phyloP scores from a whole-genome alignment of 2,797 vertebrate species.

The Halcyon leucocephala region DNA sequence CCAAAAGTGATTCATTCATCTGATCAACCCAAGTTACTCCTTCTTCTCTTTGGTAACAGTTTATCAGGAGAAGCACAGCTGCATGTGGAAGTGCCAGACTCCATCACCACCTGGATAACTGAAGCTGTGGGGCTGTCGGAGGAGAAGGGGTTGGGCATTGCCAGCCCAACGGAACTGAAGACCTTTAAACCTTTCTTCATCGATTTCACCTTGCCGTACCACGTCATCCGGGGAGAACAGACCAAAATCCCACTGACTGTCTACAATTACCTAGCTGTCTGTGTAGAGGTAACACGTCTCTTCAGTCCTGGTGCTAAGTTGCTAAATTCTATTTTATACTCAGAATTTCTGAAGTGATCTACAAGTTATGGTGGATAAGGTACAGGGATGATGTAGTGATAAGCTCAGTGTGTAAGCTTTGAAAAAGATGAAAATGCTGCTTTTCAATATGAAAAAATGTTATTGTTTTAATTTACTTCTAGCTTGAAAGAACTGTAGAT shows the following conservation, averaged over 20 bases:
- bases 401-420: not conserved
- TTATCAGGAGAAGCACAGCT: conserved; percentile 85
- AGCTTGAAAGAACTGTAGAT: not conserved
- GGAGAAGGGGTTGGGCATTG: conserved; percentile 85
- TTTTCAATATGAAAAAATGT: not conserved
- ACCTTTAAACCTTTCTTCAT: conserved; percentile 94
- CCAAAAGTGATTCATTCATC: not conserved
- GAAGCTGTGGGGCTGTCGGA: conserved; percentile 88
- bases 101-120: conserved; percentile 92
- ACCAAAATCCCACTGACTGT: conserved; percentile 90
- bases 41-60: conserved; percentile 57
- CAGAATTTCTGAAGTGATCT: not conserved
- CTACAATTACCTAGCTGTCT: conserved; percentile 89
- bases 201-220: conserved; percentile 90
- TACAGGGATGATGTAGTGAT: rapidly evolving
- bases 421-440: not conserved
- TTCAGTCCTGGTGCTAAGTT: not conserved
- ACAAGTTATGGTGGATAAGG: rapidly evolving
- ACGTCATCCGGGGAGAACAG: conserved; percentile 90
- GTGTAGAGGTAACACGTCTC: conserved; percentile 82
- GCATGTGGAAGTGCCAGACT: conserved; percentile 87
- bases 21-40: rapidly evolving
- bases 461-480: rapidly evolving
- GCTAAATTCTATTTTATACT: not conserved
- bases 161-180: conserved; percentile 80